A percentile compares a stretch with the other conserved stretches of the same genome.
These are phyloP conservation scores for Aptenodytes forsteri DNA, from an alignment of 2,113 vertebrate species.

Conservation along the genomic window DNA sequence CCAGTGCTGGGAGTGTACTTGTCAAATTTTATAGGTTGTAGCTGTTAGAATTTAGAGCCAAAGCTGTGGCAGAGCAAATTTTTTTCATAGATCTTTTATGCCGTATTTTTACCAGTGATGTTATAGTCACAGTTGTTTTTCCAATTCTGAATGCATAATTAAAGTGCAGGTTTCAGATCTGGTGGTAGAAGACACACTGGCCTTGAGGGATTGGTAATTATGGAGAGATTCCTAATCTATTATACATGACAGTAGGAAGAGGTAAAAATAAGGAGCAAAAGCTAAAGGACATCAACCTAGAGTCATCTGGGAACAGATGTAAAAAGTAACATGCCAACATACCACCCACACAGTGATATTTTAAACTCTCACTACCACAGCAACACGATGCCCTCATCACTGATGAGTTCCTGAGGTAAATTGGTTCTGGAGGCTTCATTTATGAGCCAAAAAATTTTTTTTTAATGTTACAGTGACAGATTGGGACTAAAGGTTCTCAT, in stretches of 20 bases:
- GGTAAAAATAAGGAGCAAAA: constrained; percentile 18
- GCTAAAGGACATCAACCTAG: neutral
- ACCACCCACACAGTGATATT: neutral
- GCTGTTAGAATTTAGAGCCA: neutral
- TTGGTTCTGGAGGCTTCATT: neutral
- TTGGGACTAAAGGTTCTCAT: neutral
- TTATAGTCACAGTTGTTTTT: constrained; percentile 31
- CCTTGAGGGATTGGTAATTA: constrained; percentile 52
- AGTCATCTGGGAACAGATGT: neutral
- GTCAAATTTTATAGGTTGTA: neutral
- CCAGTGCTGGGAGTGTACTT: neutral
- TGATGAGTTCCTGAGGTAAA: neutral
- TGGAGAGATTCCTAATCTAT: constrained; percentile 49
- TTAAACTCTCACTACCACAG: neutral
- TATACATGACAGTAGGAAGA: constrained; percentile 38
- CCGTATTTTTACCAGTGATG: neutral
- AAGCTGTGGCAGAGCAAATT: neutral
- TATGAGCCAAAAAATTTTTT: neutral
- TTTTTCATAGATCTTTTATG: neutral
- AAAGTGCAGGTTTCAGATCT: constrained; percentile 33
- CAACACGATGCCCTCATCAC: neutral
- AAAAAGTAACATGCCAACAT: neutral
- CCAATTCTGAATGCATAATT: constrained; percentile 43
- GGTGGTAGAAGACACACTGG: constrained; percentile 13
- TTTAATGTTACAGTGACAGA: neutral